A percentile compares a stretch with the other conserved stretches of the same genome.
These are phyloP conservation scores for Piaya cayana DNA, from an alignment of 2,113 vertebrate species.

Conservation along the genomic window DNA sequence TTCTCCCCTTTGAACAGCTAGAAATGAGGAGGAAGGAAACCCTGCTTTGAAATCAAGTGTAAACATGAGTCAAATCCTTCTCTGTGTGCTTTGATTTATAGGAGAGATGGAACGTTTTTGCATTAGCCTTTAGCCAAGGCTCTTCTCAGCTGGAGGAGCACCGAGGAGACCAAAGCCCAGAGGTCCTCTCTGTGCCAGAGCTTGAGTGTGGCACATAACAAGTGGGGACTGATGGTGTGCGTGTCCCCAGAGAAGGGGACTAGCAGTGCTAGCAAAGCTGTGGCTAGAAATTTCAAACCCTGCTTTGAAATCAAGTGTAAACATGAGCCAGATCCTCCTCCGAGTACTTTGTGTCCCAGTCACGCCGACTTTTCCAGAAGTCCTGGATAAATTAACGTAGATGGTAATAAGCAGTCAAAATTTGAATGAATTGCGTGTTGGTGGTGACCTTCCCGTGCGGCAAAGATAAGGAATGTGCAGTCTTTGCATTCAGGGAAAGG, in stretches of 20 bases:
- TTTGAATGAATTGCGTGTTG: neutral
- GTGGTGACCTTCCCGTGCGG: neutral
- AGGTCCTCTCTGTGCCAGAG: neutral
- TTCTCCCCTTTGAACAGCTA: neutral
- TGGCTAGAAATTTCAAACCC: neutral
- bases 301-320: neutral
- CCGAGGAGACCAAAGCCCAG: neutral
- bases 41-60: neutral
- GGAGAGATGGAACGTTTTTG: neutral
- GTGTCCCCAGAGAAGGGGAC: neutral
- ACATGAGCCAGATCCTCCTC: neutral
- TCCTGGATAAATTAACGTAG: neutral
- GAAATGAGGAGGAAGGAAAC: too few species aligned
- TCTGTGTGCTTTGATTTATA: neutral
- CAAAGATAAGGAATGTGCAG: constrained; percentile 13
- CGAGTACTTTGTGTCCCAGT: neutral
- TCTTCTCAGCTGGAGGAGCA: neutral
- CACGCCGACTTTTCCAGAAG: too few species aligned
- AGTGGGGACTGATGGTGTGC: accelerated
- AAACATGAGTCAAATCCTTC: neutral
- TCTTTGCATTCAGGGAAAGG: neutral
- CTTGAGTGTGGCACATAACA: neutral
- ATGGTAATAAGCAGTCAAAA: neutral
- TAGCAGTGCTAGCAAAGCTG: neutral
- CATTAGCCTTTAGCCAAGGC: neutral